Conservation (phyloP, 2,113 vertebrate genomes). For the Anarrhichthys ocellatus region DNA sequence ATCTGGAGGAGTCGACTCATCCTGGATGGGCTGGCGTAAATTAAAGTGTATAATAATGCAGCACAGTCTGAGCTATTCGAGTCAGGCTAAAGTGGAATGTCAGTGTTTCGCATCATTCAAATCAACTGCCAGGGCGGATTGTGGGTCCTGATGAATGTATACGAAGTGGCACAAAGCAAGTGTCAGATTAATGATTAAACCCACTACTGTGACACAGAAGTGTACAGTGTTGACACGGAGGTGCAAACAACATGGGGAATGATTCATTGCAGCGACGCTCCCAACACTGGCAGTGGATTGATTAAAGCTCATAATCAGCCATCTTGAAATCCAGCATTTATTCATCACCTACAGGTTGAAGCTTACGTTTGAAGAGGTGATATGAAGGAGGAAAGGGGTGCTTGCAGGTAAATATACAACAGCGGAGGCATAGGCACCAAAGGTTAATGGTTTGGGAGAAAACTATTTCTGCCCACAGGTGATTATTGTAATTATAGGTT, state of each 20-base stretch:
- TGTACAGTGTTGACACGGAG: slow-evolving; percentile 28
- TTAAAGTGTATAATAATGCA: slow-evolving; percentile 65
- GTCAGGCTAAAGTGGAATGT: slow-evolving; percentile 23
- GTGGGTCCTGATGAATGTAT: slow-evolving; percentile 43
- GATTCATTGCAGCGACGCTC: slow-evolving; percentile 27
- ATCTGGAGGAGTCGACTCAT: slow-evolving; percentile 64
- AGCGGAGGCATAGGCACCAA: slow-evolving; percentile 29
- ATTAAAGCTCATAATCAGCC: slow-evolving; percentile 43
- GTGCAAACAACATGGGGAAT: slow-evolving; percentile 36
- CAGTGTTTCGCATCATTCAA: slow-evolving; percentile 37
- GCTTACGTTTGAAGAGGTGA: not conserved
- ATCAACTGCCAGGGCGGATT: slow-evolving; percentile 33
- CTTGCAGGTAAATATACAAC: slow-evolving; percentile 45
- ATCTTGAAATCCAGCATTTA: slow-evolving; percentile 42
- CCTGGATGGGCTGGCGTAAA: slow-evolving; percentile 62
- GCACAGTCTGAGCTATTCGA: slow-evolving; percentile 27
- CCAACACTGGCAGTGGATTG: not conserved
- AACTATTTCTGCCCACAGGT: slow-evolving; percentile 53
- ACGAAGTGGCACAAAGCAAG: slow-evolving; percentile 46
- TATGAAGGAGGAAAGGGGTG: not conserved
- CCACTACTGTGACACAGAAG: slow-evolving; percentile 1
- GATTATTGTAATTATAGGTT: slow-evolving; percentile 66
- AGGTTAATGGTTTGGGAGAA: slow-evolving; percentile 67
- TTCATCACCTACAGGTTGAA: not conserved
- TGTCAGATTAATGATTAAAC: slow-evolving; percentile 59